Conservation (phyloP, 2,888 invertebrate genomes). For the Cephalotes varians region DNA sequence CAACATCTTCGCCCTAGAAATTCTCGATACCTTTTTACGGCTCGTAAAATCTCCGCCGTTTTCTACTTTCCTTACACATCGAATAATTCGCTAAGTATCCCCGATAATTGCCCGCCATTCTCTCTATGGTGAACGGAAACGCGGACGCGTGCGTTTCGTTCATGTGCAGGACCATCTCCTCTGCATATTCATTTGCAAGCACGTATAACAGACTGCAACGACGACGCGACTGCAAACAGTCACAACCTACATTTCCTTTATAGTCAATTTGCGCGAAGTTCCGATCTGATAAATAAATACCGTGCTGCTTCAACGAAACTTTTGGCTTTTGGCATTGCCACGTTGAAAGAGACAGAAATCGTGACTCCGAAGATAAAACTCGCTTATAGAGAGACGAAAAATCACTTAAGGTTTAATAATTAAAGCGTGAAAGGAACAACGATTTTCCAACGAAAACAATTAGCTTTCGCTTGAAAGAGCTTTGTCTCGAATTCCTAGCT, state of each 20-base stretch:
- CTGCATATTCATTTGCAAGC: slow-evolving; percentile 19
- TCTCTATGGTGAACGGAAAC: slow-evolving; percentile 2
- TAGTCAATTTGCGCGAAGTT: slow-evolving; percentile 30
- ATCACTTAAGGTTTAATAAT: background rate
- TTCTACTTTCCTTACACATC: slow-evolving; percentile 54
- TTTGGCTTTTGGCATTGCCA: background rate
- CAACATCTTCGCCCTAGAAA: slow-evolving; percentile 67
- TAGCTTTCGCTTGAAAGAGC: background rate
- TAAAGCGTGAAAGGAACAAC: background rate
- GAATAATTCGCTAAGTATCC: slow-evolving; percentile 58
- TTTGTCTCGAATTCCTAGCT: background rate
- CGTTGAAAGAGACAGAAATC: background rate
- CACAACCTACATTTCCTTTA: slow-evolving; percentile 47
- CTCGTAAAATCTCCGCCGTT: slow-evolving; percentile 50
- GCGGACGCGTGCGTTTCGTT: slow-evolving; percentile 1
- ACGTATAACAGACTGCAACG: slow-evolving; percentile 28
- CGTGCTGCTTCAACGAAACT: background rate
- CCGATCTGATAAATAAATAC: slow-evolving; percentile 28
- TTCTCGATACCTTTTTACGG: slow-evolving; percentile 58
- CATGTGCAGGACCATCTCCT: background rate
- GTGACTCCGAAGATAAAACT: background rate
- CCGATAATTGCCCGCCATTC: slow-evolving; percentile 5
- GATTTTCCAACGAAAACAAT: background rate
- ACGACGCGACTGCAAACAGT: slow-evolving; percentile 50
- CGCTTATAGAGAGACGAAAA: background rate